Evolutionary conservation across 1,140 invertebrate species (phyloP).

Genomic region (Eueides isabella): DNA sequence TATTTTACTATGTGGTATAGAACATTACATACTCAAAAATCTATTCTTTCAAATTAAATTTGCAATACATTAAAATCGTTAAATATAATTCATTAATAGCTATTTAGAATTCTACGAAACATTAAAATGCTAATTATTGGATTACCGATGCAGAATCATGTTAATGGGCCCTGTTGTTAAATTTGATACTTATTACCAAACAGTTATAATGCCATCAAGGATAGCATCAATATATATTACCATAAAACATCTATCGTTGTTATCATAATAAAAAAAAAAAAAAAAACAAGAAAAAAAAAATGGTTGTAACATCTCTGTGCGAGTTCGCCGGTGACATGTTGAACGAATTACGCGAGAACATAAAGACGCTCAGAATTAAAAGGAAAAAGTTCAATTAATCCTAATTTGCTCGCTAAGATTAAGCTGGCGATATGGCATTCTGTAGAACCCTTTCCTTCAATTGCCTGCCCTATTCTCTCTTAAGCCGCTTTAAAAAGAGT

Average conservation of each 20-base stretch:
- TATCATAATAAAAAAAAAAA: background rate
- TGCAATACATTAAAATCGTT: conserved; percentile 3
- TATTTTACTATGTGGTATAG: too few relatives aligned
- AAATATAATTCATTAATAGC: conserved; percentile 12
- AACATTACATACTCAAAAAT: too few relatives aligned
- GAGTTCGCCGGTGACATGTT: conserved; percentile 60
- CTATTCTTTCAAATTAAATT: background rate
- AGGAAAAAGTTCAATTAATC: conserved; percentile 81
- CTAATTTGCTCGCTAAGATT: conserved; percentile 79
- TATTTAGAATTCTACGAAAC: background rate
- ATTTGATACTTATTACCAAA: conserved; percentile 10
- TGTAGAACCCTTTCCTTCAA: conserved; percentile 71
- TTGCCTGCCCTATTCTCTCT: conserved; percentile 63
- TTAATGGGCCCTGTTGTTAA: conserved; percentile 14
- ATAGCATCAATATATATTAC: background rate
- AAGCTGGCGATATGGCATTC: conserved; percentile 75
- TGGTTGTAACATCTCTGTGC: conserved; percentile 51
- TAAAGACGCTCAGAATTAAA: conserved; percentile 68
- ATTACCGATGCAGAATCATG: conserved; percentile 13
- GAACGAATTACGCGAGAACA: conserved; percentile 67
- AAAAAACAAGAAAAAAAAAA: conserved; percentile 3
- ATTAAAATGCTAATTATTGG: conserved; percentile 20
- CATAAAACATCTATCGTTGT: background rate
- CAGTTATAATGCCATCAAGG: background rate
- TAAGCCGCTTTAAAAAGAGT: conserved; percentile 78